Conservation (phyloP, 1,140 invertebrate genomes). For the Harpegnathos saltator region DNA sequence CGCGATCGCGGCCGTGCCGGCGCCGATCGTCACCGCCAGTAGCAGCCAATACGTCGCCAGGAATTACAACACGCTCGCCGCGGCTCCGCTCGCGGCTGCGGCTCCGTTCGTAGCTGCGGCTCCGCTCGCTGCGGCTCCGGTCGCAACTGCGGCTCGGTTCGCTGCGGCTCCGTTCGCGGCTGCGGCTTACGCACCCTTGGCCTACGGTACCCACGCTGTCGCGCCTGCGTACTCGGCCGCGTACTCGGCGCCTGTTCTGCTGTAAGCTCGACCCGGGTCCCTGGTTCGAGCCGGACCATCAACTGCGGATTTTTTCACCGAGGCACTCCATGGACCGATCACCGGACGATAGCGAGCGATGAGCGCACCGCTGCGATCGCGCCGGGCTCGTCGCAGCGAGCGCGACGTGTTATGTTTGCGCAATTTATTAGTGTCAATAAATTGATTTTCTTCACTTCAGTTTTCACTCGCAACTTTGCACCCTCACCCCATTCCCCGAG, state of each 20-base stretch:
- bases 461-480: no score
- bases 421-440: constrained; percentile 39
- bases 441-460: not conserved
- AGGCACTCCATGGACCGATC: not conserved
- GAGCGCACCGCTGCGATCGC: not conserved
- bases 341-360: not conserved
- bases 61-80: constrained; percentile 87
- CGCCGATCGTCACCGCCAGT: constrained; percentile 87
- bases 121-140: constrained; percentile 74
- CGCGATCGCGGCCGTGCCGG: constrained; percentile 84
- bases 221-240: constrained; percentile 57
- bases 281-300: not conserved
- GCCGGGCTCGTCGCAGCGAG: not conserved
- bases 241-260: constrained; percentile 20
- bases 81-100: constrained; percentile 82
- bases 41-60: constrained; percentile 88
- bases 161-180: constrained; percentile 70
- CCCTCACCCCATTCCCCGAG: no score
- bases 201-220: constrained; percentile 56
- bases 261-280: not conserved
- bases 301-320: not conserved
- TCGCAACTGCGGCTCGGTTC: constrained; percentile 24
- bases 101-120: constrained; percentile 79
- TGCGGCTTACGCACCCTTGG: constrained; percentile 78
- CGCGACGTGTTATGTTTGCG: constrained; percentile 18